These are phyloP conservation scores for Achroia grisella DNA, from an alignment of 1,140 invertebrate genomes.

Conservation along the genomic window DNA sequence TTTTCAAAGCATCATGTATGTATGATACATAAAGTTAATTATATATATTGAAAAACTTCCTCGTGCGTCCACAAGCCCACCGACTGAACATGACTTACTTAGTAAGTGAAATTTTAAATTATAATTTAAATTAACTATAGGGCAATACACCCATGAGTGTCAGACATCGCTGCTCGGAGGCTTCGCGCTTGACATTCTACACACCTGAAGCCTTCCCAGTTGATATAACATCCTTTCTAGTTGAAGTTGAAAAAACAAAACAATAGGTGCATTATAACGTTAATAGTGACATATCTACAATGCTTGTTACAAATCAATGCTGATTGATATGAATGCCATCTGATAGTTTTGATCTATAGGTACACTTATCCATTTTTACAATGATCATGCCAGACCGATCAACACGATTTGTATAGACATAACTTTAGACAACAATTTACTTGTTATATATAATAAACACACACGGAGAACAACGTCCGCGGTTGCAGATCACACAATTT, in stretches of 20 bases:
- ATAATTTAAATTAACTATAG: slow-evolving; percentile 57
- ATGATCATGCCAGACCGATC: too few species aligned
- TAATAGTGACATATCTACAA: background rate
- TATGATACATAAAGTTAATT: slow-evolving; percentile 68
- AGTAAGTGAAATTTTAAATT: slow-evolving; percentile 60
- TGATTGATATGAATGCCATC: too few species aligned
- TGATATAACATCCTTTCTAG: slow-evolving; percentile 30
- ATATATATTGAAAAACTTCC: slow-evolving; percentile 54
- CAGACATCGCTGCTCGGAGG: background rate
- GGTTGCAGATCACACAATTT: slow-evolving; percentile 51
- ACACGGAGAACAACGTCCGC: slow-evolving; percentile 17
- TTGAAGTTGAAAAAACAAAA: slow-evolving; percentile 33
- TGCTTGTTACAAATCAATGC: too few species aligned
- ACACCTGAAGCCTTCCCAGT: slow-evolving; percentile 26
- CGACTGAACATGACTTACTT: slow-evolving; percentile 54
- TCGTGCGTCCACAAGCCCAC: slow-evolving; percentile 50
- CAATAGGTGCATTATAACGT: slow-evolving; percentile 29
- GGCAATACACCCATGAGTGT: background rate
- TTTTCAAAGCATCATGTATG: slow-evolving; percentile 65
- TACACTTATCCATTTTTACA: too few species aligned
- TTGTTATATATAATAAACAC: background rate
- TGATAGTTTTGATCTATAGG: too few species aligned
- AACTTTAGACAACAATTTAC: too few species aligned
- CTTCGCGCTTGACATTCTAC: slow-evolving; percentile 14
- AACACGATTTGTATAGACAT: too few species aligned